Percentiles rank a stretch among this genome's conserved stretches.
Evolutionary conservation across 1,140 invertebrate species (phyloP).

Genomic region (Parapsyche elsis): DNA sequence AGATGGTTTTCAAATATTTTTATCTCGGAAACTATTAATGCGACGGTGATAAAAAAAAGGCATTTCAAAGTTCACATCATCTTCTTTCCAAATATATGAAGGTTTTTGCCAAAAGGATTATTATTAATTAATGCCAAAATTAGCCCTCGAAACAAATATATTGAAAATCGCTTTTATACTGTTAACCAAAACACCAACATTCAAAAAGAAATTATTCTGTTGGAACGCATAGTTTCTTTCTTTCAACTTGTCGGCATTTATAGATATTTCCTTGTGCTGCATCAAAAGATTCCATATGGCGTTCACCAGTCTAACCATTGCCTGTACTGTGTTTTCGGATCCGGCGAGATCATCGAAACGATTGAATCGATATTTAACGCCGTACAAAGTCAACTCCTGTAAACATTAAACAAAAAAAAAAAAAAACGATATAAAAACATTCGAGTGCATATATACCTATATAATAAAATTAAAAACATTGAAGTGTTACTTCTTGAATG

Average conservation of each 20-base stretch:
- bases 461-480: conserved; percentile 32
- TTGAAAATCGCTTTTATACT: conserved; percentile 1
- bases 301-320: conserved; percentile 47
- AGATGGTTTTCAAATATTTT: no score
- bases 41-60: no score
- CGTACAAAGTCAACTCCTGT: conserved; percentile 37
- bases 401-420: background rate
- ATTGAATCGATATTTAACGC: conserved; percentile 35
- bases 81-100: no score
- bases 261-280: conserved; percentile 49
- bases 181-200: conserved; percentile 43
- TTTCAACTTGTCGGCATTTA: conserved; percentile 44
- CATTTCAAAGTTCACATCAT: no score
- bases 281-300: conserved; percentile 47
- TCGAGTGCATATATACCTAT: background rate
- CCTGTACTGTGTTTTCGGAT: background rate
- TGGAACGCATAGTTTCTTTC: conserved; percentile 51
- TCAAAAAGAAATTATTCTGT: conserved; percentile 53
- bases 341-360: conserved; percentile 15
- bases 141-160: background rate
- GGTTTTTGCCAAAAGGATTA: no score
- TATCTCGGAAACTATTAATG: no score
- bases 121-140: no score
- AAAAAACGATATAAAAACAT: background rate
- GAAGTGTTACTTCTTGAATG: conserved; percentile 48